phyloP scores from a whole-genome alignment of 2,888 invertebrate species.

The Coelopa pilipes region DNA sequence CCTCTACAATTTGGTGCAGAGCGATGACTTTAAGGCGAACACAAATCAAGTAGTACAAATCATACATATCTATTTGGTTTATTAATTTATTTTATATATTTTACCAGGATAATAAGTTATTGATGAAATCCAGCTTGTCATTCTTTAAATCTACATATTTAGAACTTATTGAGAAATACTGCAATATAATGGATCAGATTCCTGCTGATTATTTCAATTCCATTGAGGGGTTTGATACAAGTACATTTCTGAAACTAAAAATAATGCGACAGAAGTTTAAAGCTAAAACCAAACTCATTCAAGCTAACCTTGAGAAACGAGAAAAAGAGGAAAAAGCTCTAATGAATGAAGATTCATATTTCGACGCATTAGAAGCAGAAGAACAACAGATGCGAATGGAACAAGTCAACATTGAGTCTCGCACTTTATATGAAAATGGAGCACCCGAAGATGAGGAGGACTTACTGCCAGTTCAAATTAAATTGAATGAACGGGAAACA shows the following conservation, averaged over 20 bases:
- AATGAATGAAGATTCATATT: slow-evolving; percentile 35
- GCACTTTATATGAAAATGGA: slow-evolving; percentile 35
- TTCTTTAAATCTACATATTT: slow-evolving; percentile 70
- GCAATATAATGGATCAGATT: slow-evolving; percentile 73
- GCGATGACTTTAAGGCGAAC: slow-evolving; percentile 54
- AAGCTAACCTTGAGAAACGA: slow-evolving; percentile 54
- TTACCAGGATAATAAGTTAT: slow-evolving; percentile 48
- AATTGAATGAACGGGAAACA: too few species aligned
- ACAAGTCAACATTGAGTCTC: slow-evolving; percentile 33
- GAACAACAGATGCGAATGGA: slow-evolving; percentile 55
- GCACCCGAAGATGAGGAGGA: slow-evolving; percentile 46
- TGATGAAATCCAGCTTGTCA: slow-evolving; percentile 50
- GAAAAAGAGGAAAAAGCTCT: slow-evolving; percentile 40
- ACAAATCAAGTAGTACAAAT: slow-evolving; percentile 42
- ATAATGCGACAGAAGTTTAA: slow-evolving; percentile 72
- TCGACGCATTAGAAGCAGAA: slow-evolving; percentile 54
- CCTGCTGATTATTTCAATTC: slow-evolving; percentile 72
- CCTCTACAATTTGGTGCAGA: slow-evolving; percentile 55
- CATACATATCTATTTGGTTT: neutral
- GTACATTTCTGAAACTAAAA: slow-evolving; percentile 71
- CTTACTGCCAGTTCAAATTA: slow-evolving; percentile 32
- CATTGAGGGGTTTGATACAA: slow-evolving; percentile 72
- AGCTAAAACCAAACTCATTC: slow-evolving; percentile 68
- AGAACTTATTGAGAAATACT: slow-evolving; percentile 74
- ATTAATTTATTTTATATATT: slow-evolving; percentile 16